phyloP scores from a whole-genome alignment of 2,113 vertebrate species.

The Pagrus major region DNA sequence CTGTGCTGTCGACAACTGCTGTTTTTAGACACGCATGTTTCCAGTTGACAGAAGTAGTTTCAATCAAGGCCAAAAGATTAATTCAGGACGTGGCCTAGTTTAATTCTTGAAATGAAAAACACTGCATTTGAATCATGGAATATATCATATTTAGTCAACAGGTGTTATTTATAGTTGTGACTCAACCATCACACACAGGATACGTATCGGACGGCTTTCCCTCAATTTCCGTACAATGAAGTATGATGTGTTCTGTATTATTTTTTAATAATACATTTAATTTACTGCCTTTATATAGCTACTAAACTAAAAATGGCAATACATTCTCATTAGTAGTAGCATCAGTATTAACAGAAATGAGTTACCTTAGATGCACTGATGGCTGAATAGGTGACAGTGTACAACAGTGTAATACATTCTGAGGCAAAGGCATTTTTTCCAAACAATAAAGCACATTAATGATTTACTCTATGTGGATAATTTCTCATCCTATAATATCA shows the following conservation, averaged over 20 bases:
- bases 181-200: not conserved
- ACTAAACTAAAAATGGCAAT: not conserved
- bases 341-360: not conserved
- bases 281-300: not conserved
- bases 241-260: too few species aligned
- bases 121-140: not conserved
- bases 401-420: not conserved
- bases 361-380: not conserved
- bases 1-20: not conserved
- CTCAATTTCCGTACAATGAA: not conserved
- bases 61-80: constrained; percentile 5
- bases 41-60: not conserved
- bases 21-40: constrained; percentile 6
- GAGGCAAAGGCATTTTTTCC: not conserved
- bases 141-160: not conserved
- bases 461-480: not conserved
- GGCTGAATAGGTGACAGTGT: not conserved
- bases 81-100: constrained; percentile 4
- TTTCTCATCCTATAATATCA: not conserved
- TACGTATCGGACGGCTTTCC: not conserved
- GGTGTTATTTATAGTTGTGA: not conserved
- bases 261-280: too few species aligned
- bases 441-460: not conserved
- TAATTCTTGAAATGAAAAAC: constrained; percentile 3
- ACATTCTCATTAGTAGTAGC: too few species aligned